Evolutionary conservation across 2,113 vertebrate species (phyloP).

Genomic region (Candoia aspera): DNA sequence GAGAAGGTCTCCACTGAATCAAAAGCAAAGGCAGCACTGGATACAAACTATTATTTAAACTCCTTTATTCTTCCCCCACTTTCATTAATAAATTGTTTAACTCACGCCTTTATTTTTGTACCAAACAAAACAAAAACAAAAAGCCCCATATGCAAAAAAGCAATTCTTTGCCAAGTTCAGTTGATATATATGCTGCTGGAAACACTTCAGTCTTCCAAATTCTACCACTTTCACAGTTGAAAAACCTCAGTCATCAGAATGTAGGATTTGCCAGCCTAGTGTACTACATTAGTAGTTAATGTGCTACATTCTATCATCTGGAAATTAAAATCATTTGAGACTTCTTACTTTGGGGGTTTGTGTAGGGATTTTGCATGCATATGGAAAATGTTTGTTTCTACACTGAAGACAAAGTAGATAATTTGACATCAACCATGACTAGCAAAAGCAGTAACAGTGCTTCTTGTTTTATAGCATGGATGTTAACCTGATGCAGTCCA

Average conservation of each 20-base stretch:
- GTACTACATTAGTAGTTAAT: conserved; percentile 41
- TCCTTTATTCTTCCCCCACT: not conserved
- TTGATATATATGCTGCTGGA: not conserved
- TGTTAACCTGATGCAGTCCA: conserved; percentile 60
- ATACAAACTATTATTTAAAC: not conserved
- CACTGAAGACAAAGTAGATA: conserved; percentile 63
- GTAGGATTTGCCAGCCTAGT: conserved; percentile 56
- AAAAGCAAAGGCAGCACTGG: not conserved
- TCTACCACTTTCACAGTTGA: conserved; percentile 39
- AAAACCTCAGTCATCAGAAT: conserved; percentile 47
- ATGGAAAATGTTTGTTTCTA: conserved; percentile 69
- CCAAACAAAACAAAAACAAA: not conserved
- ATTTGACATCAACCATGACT: conserved; percentile 65
- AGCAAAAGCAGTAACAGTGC: conserved; percentile 66
- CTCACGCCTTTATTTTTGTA: not conserved
- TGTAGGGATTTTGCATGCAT: conserved; percentile 68
- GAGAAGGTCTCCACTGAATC: not conserved
- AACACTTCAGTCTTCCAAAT: conserved; percentile 11
- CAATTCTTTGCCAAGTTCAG: not conserved
- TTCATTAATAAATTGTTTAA: not conserved
- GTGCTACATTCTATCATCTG: conserved; percentile 54
- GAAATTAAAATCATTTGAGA: conserved; percentile 42
- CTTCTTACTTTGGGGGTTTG: conserved; percentile 63
- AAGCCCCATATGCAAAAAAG: not conserved
- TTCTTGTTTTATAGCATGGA: conserved; percentile 56